Conservation (phyloP, 2,113 vertebrate species). For the Rafetus swinhoei region DNA sequence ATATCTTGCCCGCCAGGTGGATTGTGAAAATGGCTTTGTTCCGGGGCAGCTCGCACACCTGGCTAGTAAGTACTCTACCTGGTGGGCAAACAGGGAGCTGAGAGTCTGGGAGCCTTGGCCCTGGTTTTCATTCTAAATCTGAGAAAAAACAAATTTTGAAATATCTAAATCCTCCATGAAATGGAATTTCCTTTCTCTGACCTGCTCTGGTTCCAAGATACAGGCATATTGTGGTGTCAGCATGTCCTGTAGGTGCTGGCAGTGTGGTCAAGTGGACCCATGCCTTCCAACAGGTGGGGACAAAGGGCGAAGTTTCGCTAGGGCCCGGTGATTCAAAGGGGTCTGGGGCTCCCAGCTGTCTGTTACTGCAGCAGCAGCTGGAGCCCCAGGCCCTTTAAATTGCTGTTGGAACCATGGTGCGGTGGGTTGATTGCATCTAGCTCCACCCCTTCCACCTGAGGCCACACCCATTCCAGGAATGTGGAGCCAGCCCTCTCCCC, state of each 20-base stretch:
- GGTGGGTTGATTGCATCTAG: too few relatives aligned
- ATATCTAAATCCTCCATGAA: neutral
- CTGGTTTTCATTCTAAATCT: neutral
- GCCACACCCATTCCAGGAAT: too few relatives aligned
- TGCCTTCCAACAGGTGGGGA: too few relatives aligned
- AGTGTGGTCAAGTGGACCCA: neutral
- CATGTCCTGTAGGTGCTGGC: neutral
- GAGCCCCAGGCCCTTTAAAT: too few relatives aligned
- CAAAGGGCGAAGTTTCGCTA: too few relatives aligned
- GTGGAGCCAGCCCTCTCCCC: too few relatives aligned
- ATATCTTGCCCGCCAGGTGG: neutral
- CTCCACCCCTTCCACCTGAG: too few relatives aligned
- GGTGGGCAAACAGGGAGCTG: neutral
- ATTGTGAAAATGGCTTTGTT: neutral
- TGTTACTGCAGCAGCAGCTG: too few relatives aligned
- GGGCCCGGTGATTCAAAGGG: too few relatives aligned
- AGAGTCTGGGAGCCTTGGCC: neutral
- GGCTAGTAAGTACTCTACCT: neutral
- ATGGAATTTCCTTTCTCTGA: neutral
- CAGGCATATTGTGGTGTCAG: neutral
- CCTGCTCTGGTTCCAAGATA: neutral
- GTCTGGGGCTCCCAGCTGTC: too few relatives aligned
- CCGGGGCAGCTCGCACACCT: neutral
- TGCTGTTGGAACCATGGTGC: too few relatives aligned
- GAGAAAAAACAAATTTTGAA: neutral